Conservation (phyloP, 2,888 invertebrate species). For the Eupelmus urozonus region DNA sequence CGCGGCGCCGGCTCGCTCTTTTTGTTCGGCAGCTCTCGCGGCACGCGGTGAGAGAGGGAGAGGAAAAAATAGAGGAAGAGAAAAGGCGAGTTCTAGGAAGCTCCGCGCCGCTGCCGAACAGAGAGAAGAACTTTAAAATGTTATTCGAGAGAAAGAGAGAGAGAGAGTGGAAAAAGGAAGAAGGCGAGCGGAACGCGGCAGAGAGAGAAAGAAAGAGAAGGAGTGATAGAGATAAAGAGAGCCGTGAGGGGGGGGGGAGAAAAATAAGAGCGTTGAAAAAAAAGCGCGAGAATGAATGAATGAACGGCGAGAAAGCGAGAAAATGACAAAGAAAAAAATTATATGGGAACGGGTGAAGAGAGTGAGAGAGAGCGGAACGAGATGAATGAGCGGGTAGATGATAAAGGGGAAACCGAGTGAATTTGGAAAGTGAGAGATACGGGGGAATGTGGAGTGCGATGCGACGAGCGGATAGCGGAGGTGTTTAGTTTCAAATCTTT, state of each 20-base stretch:
- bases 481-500: too few relatives aligned
- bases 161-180: conserved; percentile 26
- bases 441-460: too few relatives aligned
- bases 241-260: neutral
- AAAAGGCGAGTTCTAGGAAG: conserved; percentile 57
- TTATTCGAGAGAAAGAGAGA: conserved; percentile 32
- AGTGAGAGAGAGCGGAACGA: conserved; percentile 12
- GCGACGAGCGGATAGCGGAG: too few relatives aligned
- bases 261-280: conserved; percentile 43
- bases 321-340: conserved; percentile 37
- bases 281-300: conserved; percentile 51
- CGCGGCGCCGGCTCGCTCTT: conserved; percentile 41
- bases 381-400: conserved; percentile 26
- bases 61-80: conserved; percentile 40
- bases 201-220: conserved; percentile 13
- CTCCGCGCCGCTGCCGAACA: conserved; percentile 10
- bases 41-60: conserved; percentile 13
- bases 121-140: conserved; percentile 49
- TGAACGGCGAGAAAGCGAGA: conserved; percentile 37
- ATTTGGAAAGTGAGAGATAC: neutral
- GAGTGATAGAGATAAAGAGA: conserved; percentile 28
- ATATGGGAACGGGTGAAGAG: neutral
- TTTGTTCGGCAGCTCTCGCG: conserved; percentile 43
- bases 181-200: neutral
- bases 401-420: neutral